Evolutionary conservation across 2,113 vertebrate species (phyloP), one percentile per base, ranked within the genome.

Genomic region (Falcunculus frontatus): DNA sequence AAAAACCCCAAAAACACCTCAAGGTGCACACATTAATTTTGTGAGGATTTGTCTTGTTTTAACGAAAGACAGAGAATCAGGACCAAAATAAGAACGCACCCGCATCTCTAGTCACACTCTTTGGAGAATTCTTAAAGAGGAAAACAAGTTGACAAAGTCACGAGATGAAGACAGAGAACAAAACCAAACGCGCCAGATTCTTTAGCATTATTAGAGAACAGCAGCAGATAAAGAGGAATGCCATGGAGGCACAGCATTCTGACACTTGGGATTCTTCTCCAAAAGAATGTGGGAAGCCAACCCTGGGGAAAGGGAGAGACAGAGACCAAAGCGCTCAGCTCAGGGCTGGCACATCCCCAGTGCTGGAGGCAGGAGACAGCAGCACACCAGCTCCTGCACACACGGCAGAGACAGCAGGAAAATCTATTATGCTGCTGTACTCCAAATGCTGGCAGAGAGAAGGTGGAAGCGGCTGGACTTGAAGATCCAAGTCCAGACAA

Each of bases 251-350:
- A 46, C 46, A 52, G 60, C 42, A 33, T 56, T 55, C 49, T 2
- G 0, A 55, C 67, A 42, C 23, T 5, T 29, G 2, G 27, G 1
- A 0, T 7, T 10, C 21, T 49, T 41, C n/a, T 41, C 32, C 46
- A 26, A 42, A 41, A 56, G 37, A 46, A 29, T 0, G 0, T 7
- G 41, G 25, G 23, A 52, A 52, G 37, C 50, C 41, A 63, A 5
- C 1, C 0, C 21, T 8, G 30, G 18, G 41, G 64, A 72, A 49
- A 46, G 9, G 27, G 49, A 16, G 41, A 23, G 30, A 33, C 3
- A 32, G 73, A 8, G n/a, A 37, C 41, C 0, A 3, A 50, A 29
- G n/a, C 3, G 32, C 52, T 75, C 83, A 90, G 74, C 70, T 72
- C 37, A n/a, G 4, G n/a, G 32, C 42, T 53, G 65, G 76, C 37